These are phyloP conservation scores for Encarsia formosa DNA, from an alignment of 2,888 invertebrate species.

Conservation along the genomic window DNA sequence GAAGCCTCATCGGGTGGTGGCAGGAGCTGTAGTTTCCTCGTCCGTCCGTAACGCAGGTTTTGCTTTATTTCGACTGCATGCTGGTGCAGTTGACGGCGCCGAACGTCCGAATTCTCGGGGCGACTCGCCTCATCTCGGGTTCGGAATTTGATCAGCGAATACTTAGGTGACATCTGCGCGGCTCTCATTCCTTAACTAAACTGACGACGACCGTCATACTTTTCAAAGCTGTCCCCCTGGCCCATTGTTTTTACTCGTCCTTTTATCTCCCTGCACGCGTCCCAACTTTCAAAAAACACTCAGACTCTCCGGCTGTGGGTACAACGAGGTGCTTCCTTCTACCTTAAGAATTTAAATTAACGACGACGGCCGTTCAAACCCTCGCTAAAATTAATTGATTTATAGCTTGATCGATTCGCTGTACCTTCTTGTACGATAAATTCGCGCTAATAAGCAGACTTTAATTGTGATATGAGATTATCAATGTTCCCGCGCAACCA, in stretches of 20 bases:
- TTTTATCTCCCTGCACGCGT: conserved; percentile 2
- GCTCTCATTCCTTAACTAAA: conserved; percentile 27
- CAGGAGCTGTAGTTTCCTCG: too few species aligned
- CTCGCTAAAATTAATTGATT: conserved; percentile 51
- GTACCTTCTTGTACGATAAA: too few species aligned
- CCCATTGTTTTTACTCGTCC: conserved; percentile 16
- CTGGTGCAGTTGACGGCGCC: too few species aligned
- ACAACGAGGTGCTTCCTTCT: conserved; percentile 36
- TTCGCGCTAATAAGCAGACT: too few species aligned
- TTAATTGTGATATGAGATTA: too few species aligned
- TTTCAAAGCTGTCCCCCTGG: neutral
- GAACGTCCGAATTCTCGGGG: conserved; percentile 13
- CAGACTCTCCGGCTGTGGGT: neutral
- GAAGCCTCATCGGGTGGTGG: too few species aligned
- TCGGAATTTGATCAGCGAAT: conserved; percentile 38
- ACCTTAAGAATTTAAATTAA: conserved; percentile 51
- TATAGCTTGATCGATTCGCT: conserved; percentile 37
- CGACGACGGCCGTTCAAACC: conserved; percentile 46
- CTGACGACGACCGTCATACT: conserved; percentile 2
- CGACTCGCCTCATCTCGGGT: conserved; percentile 9
- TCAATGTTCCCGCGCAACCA: too few species aligned
- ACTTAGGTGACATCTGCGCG: conserved; percentile 49
- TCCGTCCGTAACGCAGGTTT: too few species aligned
- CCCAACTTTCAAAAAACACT: conserved; percentile 6
- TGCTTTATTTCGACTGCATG: too few species aligned